phyloP scores from a whole-genome alignment of 2,888 invertebrate species.

The Apodemia hepburni region DNA sequence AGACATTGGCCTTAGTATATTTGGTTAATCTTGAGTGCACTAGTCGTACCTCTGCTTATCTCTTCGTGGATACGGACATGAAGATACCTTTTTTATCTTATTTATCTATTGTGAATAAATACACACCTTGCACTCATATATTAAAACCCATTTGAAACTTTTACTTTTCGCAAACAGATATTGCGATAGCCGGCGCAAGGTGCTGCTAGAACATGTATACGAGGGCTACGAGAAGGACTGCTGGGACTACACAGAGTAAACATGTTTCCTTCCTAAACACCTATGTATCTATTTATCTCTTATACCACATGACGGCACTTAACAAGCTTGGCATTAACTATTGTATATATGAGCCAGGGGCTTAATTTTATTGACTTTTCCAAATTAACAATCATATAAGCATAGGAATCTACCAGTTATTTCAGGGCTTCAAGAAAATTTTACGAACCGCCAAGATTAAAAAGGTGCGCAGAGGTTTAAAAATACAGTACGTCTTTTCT shows the following conservation, averaged over 20 bases:
- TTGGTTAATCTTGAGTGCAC: too few species aligned
- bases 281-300: slow-evolving; percentile 32
- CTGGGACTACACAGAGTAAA: slow-evolving; percentile 97
- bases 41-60: too few species aligned
- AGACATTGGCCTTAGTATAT: too few species aligned
- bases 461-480: background rate
- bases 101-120: background rate
- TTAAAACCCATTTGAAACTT: background rate
- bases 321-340: slow-evolving; percentile 15
- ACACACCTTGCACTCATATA: background rate
- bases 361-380: slow-evolving; percentile 16
- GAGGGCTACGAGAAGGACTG: slow-evolving; percentile 99
- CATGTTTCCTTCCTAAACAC: slow-evolving; percentile 37
- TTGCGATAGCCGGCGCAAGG: slow-evolving; percentile 98
- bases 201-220: slow-evolving; percentile 97
- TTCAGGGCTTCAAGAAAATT: background rate
- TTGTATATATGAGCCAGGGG: slow-evolving; percentile 28
- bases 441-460: background rate
- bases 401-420: background rate
- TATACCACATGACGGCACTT: slow-evolving; percentile 31
- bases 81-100: background rate
- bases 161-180: slow-evolving; percentile 86
- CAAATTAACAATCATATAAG: background rate
- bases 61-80: too few species aligned
- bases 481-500: slow-evolving; percentile 6